Percentiles rank a stretch among this genome's conserved stretches.
These are phyloP conservation scores for Hipposideros armiger DNA, from an alignment of 2,113 vertebrate genomes.

Conservation along the genomic window DNA sequence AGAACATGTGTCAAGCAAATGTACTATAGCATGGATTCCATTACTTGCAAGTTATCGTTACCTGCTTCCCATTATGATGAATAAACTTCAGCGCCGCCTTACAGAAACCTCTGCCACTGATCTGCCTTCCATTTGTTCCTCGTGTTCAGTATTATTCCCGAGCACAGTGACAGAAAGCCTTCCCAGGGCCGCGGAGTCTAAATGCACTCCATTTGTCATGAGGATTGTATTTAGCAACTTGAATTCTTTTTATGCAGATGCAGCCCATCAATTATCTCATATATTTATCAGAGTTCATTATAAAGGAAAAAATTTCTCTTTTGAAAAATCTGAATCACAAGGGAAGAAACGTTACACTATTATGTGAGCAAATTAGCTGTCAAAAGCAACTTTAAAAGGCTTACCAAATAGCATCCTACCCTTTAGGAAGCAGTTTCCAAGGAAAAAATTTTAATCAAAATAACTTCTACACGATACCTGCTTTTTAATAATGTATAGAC, in stretches of 20 bases:
- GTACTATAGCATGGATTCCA: not conserved
- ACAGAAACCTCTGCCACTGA: constrained; percentile 18
- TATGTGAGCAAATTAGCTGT: constrained; percentile 74
- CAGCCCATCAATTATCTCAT: constrained; percentile 66
- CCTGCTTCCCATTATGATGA: constrained; percentile 54
- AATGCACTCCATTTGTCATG: constrained; percentile 57
- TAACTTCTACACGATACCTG: not conserved
- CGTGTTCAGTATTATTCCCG: constrained; percentile 64
- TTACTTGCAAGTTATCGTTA: constrained; percentile 60
- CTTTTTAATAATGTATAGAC: constrained; percentile 6
- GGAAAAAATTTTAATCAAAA: constrained; percentile 48
- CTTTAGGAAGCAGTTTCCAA: constrained; percentile 46
- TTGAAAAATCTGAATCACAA: constrained; percentile 55
- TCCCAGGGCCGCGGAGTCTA: not conserved
- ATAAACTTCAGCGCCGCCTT: constrained; percentile 40
- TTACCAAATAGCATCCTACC: constrained; percentile 28
- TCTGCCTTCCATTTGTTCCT: constrained; percentile 53
- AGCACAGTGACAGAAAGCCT: constrained; percentile 61
- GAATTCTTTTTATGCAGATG: constrained; percentile 65
- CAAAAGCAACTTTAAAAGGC: constrained; percentile 67
- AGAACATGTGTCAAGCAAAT: constrained; percentile 58
- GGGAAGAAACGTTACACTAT: constrained; percentile 52
- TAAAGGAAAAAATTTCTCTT: not conserved
- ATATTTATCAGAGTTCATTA: constrained; percentile 71
- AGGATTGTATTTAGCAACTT: constrained; percentile 47